Evolutionary conservation across 2,113 vertebrate species (phyloP).

Genomic region (Campylorhamphus procurvoides): DNA sequence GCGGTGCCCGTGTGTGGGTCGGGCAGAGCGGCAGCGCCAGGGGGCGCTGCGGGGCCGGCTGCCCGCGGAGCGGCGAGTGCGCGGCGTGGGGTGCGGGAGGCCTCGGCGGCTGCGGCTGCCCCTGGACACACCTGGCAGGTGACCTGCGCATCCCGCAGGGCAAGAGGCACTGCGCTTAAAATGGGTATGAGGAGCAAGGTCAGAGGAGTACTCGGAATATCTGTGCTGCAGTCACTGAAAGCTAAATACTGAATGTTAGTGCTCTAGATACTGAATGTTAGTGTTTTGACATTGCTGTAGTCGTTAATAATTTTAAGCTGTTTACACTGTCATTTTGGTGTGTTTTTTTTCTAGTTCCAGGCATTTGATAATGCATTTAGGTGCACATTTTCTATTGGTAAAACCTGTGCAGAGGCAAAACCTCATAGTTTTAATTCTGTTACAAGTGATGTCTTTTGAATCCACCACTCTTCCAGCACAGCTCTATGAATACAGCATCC

Average conservation of each 20-base stretch:
- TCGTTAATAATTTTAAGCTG: neutral
- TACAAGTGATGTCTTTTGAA: neutral
- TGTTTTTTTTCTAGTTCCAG: neutral
- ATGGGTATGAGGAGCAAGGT: rapidly evolving
- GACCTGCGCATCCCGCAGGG: rapidly evolving
- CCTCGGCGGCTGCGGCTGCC: too few species aligned
- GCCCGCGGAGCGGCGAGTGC: neutral
- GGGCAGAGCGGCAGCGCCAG: neutral
- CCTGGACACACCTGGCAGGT: too few species aligned
- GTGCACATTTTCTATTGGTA: neutral
- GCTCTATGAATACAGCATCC: neutral
- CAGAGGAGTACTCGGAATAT: rapidly evolving
- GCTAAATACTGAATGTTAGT: neutral
- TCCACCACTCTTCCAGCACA: neutral
- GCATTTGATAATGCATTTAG: neutral
- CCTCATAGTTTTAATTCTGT: neutral
- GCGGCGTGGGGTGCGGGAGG: neutral
- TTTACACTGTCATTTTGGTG: neutral
- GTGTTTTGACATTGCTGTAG: neutral
- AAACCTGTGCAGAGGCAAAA: neutral
- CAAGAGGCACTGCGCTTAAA: rapidly evolving
- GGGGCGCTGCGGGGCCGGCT: neutral
- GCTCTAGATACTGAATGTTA: neutral
- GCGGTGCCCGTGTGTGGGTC: neutral
- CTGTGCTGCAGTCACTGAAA: rapidly evolving